Base-by-base conservation (phyloP, 2,113 vertebrate species). In the Turnix velox region DNA sequence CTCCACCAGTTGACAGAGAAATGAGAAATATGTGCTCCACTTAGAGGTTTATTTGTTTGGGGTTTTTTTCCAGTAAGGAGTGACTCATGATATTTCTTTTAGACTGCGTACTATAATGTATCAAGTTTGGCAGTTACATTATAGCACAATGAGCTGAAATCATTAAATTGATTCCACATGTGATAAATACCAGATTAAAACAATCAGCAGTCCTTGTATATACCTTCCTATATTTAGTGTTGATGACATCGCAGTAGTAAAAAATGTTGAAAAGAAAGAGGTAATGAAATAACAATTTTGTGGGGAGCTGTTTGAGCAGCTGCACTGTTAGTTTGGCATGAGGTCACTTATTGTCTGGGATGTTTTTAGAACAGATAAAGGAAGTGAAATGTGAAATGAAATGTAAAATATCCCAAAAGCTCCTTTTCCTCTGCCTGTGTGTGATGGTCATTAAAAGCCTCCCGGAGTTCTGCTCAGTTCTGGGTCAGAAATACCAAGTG, bases 121-220 rank as follows among this genome's bases (percentile, higher is more conserved):
- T 92, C 81, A 84, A 43, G 87, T 94, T 94, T 92, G 96, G 87
- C 37, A 77, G 62, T 82, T 81, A 81, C 71, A 73, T 95, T 94
- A n/a, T n/a, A 87, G 68, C 73, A 63, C 85, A 84, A 24, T 89
- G 85, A 85, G 69, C 77, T 87, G 55, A 86, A 92, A 88, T 67
- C 58, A 48, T 95, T 89, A 43, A 75, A 90, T 84, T 81, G 91
- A 58, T 95, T 73, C 96, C 85, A 94, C 46, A 46, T 96, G 92
- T 80, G 30, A 76, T 82, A 81, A 88, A 75, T 30, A n/a, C 35
- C 31, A 43, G 45, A 75, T 87, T 88, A 82, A 74, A 96, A 65
- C 31, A 52, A 55, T 55, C 66, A 31, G 30, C 30, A 52, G 17
- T 28, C 28, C 30, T 72, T 33, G 10, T 52, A 8, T 83, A 19